Base-by-base conservation (phyloP, 2,888 invertebrate species). In the Plagodis dolabraria region DNA sequence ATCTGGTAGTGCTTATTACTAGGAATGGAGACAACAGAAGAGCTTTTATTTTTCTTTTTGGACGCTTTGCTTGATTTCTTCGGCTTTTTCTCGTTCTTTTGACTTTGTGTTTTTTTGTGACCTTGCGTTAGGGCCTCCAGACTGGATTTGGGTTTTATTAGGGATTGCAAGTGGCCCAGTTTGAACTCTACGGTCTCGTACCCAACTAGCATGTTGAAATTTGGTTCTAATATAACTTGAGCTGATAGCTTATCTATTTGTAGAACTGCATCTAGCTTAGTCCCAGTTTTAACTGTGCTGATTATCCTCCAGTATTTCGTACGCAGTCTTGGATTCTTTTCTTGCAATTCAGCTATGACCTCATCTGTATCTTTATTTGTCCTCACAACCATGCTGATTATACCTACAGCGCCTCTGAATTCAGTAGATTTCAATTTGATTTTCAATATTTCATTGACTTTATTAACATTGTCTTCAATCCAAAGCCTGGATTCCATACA, bases 201-300 rank as follows among this genome's bases (percentile, higher is more conserved):
- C 0, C 74, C 86, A 0, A 92, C 74, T 0, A 65, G 64, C 54
- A 80, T 84, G 44, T 89, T 85, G 54, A 92, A 92, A 36, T 71
- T 69, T 0, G 72, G 70, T 33, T 77, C 74, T 0, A 78, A 77
- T 1, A 92, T 92, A 0, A 92, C 83, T 73, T 88, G 83, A 0
- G 92, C 92, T 0, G 91, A 92, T 0, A 91, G 66, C 51, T 89
- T 90, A 34, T 92, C 92, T 0, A 92, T 92, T 67, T 92, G 92
- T 6, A 92, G 57, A 0, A 89, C 86, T 0, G 83, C 83, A 22
- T 92, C 88, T 0, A 89, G 50, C 60, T 84, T 87, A 6, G 67
- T 75, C 10, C 80, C 79, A 0, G 80, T 75, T 5, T 77, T 70
- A 0, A 84, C 85, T 0, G 82, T 81, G 53, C 85, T 88, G 7